A percentile compares a stretch with the other conserved stretches of the same genome.
phyloP scores from a whole-genome alignment of 53 echinoderm and acorn worm species.

The Patiria pectinifera region DNA sequence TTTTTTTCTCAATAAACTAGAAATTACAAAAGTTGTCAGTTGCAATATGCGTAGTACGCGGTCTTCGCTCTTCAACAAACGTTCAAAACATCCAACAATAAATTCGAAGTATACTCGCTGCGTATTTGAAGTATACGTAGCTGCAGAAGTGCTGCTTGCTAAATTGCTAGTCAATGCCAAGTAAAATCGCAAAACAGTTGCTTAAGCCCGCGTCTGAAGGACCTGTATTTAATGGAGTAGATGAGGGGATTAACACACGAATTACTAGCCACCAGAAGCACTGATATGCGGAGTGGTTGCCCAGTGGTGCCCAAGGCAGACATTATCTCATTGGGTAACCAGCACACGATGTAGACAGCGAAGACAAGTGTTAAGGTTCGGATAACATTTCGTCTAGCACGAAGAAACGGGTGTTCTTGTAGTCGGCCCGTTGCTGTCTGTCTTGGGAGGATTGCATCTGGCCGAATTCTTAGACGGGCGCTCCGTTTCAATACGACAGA shows the following conservation, averaged over 20 bases:
- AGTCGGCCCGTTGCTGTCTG: neutral
- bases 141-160: neutral
- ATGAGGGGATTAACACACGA: conserved; percentile 50
- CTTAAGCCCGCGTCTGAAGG: conserved; percentile 41
- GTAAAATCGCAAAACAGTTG: neutral
- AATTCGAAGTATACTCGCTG: neutral
- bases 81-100: too few relatives aligned
- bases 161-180: neutral
- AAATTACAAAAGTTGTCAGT: too few relatives aligned
- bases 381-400: conserved; percentile 50
- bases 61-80: too few relatives aligned
- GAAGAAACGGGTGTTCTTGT: neutral
- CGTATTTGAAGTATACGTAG: too few relatives aligned
- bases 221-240: conserved; percentile 53
- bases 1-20: too few relatives aligned
- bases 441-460: too few relatives aligned
- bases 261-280: conserved; percentile 22
- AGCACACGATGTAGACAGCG: conserved; percentile 33
- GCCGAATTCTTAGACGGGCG: neutral
- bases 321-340: conserved; percentile 59
- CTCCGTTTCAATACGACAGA: conserved; percentile 62
- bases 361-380: conserved; percentile 45
- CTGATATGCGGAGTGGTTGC: conserved; percentile 13
- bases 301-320: conserved; percentile 37
- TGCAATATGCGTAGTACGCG: too few relatives aligned